Percentiles rank a stretch among this genome's conserved stretches.
phyloP scores from a whole-genome alignment of 1,140 invertebrate species.

The Battus philenor region DNA sequence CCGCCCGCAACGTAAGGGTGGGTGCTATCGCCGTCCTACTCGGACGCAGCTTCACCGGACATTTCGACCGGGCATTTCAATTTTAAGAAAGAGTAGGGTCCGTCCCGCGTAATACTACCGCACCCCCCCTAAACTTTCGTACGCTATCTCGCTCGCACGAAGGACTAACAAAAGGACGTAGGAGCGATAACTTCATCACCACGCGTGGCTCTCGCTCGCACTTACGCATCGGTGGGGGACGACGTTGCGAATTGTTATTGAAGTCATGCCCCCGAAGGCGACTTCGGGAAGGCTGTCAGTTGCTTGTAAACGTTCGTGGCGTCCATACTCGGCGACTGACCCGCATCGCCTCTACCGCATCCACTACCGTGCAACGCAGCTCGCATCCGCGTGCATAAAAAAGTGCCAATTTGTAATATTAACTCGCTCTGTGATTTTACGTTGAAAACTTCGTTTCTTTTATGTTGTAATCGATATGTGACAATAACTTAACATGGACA shows the following conservation, averaged over 20 bases:
- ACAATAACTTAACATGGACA: constrained; percentile 28
- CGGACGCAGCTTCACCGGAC: constrained; percentile 74
- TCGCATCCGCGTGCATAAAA: constrained; percentile 43
- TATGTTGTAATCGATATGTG: constrained; percentile 24
- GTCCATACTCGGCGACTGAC: constrained; percentile 59
- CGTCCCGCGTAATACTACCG: constrained; percentile 36
- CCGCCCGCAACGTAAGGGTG: constrained; percentile 70
- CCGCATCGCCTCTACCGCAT: constrained; percentile 38
- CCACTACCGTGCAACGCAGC: constrained; percentile 37
- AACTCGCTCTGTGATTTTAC: constrained; percentile 45
- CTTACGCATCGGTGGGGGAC: constrained; percentile 67
- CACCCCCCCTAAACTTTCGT: constrained; percentile 25
- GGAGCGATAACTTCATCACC: constrained; percentile 74
- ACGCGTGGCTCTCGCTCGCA: constrained; percentile 59
- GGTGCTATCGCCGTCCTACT: constrained; percentile 69
- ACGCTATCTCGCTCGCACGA: constrained; percentile 55
- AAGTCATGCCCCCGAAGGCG: constrained; percentile 75
- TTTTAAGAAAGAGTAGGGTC: constrained; percentile 73
- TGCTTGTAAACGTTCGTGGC: constrained; percentile 69
- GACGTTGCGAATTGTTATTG: constrained; percentile 76
- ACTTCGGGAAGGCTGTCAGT: constrained; percentile 75
- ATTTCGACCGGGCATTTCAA: constrained; percentile 76
- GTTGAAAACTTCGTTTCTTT: constrained; percentile 29
- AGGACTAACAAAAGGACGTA: constrained; percentile 66
- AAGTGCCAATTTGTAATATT: constrained; percentile 48